Percentiles rank a stretch among this genome's conserved stretches.
phyloP scores from a whole-genome alignment of 2,888 invertebrate species.

The Listrodromus nycthemerus region DNA sequence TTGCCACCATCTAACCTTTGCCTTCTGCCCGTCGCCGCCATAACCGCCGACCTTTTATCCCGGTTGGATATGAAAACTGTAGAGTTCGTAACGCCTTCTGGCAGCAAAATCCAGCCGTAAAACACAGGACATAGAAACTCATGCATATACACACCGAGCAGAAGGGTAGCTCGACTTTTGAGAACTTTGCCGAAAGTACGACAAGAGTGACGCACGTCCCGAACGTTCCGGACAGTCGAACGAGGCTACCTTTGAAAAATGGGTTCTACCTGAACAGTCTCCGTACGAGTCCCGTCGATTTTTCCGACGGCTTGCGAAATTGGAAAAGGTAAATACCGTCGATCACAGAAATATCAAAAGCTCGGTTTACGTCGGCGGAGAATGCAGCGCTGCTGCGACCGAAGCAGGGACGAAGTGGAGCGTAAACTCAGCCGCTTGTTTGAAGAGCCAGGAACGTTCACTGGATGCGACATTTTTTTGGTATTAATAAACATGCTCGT shows the following conservation, averaged over 20 bases:
- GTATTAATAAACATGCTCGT: no score
- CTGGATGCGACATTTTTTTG: no score
- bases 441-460: no score
- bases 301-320: conserved; percentile 11
- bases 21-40: conserved; percentile 18
- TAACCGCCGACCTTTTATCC: conserved; percentile 38
- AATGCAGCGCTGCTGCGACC: no score
- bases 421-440: no score
- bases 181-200: neutral
- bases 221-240: neutral
- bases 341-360: conserved; percentile 2
- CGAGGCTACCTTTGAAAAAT: conserved; percentile 5
- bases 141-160: neutral
- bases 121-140: neutral
- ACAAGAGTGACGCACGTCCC: neutral
- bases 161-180: neutral
- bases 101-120: neutral
- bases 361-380: neutral
- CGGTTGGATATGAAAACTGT: conserved; percentile 21
- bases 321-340: conserved; percentile 12
- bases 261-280: neutral
- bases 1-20: conserved; percentile 65
- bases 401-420: no score
- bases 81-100: conserved; percentile 8
- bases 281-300: neutral